Conservation (phyloP, 2,888 invertebrate genomes). For the Harpagoxenus sublaevis region DNA sequence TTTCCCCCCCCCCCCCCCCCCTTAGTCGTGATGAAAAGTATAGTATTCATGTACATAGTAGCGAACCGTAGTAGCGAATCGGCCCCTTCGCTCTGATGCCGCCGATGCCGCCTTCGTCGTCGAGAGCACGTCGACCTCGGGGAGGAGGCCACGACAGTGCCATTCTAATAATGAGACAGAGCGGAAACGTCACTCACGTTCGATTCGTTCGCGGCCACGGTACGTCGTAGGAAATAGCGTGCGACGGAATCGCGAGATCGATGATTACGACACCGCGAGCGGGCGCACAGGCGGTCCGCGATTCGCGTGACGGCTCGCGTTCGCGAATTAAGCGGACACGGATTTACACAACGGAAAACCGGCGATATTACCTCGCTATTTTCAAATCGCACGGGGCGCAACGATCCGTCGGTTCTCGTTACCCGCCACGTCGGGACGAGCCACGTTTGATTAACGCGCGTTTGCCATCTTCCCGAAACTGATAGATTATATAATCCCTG, state of each 20-base stretch:
- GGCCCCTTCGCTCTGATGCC: not conserved
- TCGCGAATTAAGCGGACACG: constrained; percentile 28
- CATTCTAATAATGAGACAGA: constrained; percentile 49
- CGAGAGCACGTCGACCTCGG: constrained; percentile 49
- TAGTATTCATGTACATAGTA: constrained; percentile 12
- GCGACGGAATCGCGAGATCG: constrained; percentile 32
- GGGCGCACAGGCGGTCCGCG: not conserved
- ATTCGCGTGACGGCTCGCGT: constrained; percentile 34
- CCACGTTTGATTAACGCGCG: not conserved
- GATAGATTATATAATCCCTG: not conserved
- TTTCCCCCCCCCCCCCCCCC: not conserved
- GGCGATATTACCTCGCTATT: not conserved
- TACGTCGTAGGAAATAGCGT: constrained; percentile 18
- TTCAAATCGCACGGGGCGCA: not conserved
- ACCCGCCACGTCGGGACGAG: not conserved
- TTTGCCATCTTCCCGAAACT: not conserved
- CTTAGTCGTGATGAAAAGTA: constrained; percentile 1
- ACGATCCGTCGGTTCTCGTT: constrained; percentile 13
- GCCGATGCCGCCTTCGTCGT: constrained; percentile 17
- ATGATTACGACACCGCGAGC: constrained; percentile 16
- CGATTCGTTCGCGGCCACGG: constrained; percentile 18
- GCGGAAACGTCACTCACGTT: constrained; percentile 42
- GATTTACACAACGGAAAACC: not conserved
- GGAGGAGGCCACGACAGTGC: not conserved
- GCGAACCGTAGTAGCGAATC: not conserved